Evolutionary conservation across 2,888 invertebrate genomes (phyloP).

Genomic region (Invenusta paracnida): DNA sequence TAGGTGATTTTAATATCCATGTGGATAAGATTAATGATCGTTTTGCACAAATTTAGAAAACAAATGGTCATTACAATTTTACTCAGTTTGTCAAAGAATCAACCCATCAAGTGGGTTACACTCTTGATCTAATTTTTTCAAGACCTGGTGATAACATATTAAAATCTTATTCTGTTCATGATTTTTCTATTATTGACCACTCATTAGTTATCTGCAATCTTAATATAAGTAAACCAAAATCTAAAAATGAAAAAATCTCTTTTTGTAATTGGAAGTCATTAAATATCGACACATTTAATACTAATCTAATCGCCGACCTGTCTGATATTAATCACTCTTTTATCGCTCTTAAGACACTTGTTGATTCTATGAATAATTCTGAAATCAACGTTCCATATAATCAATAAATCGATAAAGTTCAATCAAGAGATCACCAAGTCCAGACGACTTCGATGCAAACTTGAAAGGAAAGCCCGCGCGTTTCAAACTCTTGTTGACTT

Average conservation of each 20-base stretch:
- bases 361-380: background rate
- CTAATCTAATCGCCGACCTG: background rate
- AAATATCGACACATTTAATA: background rate
- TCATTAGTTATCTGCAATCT: background rate
- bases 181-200: background rate
- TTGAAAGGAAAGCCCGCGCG: slow-evolving; percentile 1
- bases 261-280: background rate
- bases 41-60: background rate
- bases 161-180: background rate
- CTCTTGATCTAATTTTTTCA: background rate
- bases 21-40: background rate
- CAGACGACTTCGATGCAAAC: background rate
- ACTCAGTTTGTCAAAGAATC: background rate
- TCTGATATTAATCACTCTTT: background rate
- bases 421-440: slow-evolving; percentile 6
- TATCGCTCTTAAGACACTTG: background rate
- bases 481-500: background rate
- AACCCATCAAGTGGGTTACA: background rate
- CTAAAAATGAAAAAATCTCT: background rate
- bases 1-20: slow-evolving; percentile 18
- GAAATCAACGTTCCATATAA: background rate
- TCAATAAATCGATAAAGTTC: background rate
- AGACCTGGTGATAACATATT: background rate
- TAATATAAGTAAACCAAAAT: background rate
- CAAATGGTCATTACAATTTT: no score